Conservation (phyloP, 2,797 vertebrate species). For the Enteromius unitaeniatus region DNA sequence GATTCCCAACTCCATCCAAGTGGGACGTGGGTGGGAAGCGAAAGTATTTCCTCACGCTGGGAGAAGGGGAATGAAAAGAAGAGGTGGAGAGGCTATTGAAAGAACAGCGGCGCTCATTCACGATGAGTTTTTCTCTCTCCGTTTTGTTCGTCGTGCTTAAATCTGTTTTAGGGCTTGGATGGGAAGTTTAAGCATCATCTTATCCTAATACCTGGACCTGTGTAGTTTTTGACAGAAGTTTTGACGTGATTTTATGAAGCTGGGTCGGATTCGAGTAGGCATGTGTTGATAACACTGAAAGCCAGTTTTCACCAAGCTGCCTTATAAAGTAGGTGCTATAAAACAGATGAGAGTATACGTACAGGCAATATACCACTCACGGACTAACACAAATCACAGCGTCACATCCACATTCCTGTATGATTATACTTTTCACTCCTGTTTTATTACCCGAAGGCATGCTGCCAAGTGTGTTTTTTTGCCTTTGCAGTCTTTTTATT, state of each 20-base stretch:
- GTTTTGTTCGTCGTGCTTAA: constrained; percentile 45
- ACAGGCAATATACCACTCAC: neutral
- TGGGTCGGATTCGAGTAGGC: neutral
- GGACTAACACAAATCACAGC: neutral
- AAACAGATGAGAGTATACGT: neutral
- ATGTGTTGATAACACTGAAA: neutral
- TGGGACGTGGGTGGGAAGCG: constrained; percentile 43
- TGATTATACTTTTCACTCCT: constrained; percentile 8
- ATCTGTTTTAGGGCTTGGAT: constrained; percentile 52
- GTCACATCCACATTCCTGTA: constrained; percentile 5
- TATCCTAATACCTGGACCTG: neutral
- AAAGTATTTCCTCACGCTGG: constrained; percentile 68
- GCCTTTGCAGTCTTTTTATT: neutral
- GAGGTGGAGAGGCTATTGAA: constrained; percentile 66
- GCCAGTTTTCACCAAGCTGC: constrained; percentile 25
- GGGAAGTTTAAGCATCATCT: neutral
- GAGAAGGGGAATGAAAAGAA: constrained; percentile 59
- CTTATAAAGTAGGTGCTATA: neutral
- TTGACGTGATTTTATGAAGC: neutral
- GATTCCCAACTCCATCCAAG: constrained; percentile 68
- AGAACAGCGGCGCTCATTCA: constrained; percentile 56
- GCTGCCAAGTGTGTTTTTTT: neutral
- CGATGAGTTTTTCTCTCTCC: constrained; percentile 57
- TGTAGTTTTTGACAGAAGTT: neutral
- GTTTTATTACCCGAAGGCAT: neutral